Evolutionary conservation across 2,888 invertebrate species (phyloP), one percentile per base, ranked within the genome.

Genomic region (Bhutanitis thaidina): DNA sequence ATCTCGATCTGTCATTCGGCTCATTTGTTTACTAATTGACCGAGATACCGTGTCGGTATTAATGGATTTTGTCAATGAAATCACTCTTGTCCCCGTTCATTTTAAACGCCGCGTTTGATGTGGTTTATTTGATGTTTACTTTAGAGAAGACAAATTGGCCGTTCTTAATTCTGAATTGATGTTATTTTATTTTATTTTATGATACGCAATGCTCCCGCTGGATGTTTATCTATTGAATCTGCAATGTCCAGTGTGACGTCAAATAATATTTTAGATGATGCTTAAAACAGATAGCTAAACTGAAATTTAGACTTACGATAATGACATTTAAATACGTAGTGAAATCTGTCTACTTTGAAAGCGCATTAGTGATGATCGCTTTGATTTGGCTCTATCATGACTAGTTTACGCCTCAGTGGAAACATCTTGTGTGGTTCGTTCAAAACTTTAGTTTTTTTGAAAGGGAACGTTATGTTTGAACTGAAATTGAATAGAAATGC

Each of bases 51-150:
- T 64, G 68, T 67, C 69, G 66, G 79, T 74, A 76, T 86, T 87
- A 88, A 89, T 88, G 87, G 86, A 85, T 78, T 84, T 84, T 83
- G 85, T 88, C 86, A 86, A 84, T 86, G 82, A 67, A 67, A 73
- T 71, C 69, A 61, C 71, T 68, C 69, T 69, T 72, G 65, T 62
- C 64, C 64, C 65, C 64, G 61, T 50, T 65, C 62, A 64, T 69
- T 69, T 70, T 71, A 61, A 64, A 64, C 71, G 71, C 64, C 62
- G 56, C 76, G 77, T 85, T 84, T 87, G 85, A 85, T 81, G 80
- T 84, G 74, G 73, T 69, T 63, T 65, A 72, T 70, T 64, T 68
- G 58, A 62, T 79, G 78, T 83, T 83, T 80, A 77, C 75, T 70
- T 77, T 73, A 55, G 60, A 64, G 63, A 77, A 81, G 81, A 83